phyloP scores from a whole-genome alignment of 2,888 invertebrate species.

The Euphydryas editha region DNA sequence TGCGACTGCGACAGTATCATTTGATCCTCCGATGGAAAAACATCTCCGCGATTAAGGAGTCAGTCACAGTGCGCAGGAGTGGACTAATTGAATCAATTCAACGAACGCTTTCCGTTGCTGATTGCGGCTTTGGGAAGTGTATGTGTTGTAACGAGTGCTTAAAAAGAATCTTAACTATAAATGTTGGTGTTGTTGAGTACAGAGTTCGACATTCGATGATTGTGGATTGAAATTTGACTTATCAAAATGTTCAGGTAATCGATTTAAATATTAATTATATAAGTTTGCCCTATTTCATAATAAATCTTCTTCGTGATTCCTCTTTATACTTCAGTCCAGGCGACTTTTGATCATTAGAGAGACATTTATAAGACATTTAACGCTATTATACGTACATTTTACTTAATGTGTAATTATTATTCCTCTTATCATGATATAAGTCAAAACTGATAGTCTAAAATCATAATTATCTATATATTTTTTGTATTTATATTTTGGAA shows the following conservation, averaged over 20 bases:
- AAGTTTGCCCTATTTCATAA: no score
- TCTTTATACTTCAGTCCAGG: no score
- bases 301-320: no score
- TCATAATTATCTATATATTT: no score
- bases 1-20: slow-evolving; percentile 69
- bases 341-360: no score
- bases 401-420: no score
- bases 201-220: slow-evolving; percentile 43
- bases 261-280: slow-evolving; percentile 3
- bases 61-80: slow-evolving; percentile 45
- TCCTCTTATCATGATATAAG: no score
- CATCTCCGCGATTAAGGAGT: slow-evolving; percentile 51
- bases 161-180: slow-evolving; percentile 29
- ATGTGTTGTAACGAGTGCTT: slow-evolving; percentile 36
- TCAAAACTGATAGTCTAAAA: no score
- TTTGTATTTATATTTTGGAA: no score
- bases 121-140: slow-evolving; percentile 53
- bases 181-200: slow-evolving; percentile 44
- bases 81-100: slow-evolving; percentile 75
- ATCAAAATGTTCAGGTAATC: slow-evolving; percentile 47
- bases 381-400: no score
- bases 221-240: slow-evolving; percentile 28
- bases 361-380: no score
- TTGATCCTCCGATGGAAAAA: slow-evolving; percentile 64
- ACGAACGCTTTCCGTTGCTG: slow-evolving; percentile 70